phyloP scores from a whole-genome alignment of 2,888 invertebrate genomes.

The Hypena proboscidalis region DNA sequence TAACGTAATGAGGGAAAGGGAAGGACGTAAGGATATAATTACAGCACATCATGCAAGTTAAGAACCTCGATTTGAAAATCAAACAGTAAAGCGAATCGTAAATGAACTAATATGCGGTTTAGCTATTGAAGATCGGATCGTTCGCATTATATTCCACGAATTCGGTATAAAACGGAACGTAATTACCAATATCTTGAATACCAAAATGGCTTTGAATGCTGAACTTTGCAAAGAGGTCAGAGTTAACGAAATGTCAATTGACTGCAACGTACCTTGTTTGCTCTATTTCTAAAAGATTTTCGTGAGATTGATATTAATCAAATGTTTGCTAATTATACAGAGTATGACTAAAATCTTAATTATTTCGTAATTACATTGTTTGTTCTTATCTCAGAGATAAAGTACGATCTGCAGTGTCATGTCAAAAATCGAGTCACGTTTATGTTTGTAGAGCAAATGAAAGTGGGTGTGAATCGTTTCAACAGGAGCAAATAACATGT shows the following conservation, averaged over 20 bases:
- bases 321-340: constrained; percentile 30
- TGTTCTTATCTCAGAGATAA: constrained; percentile 30
- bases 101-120: constrained; percentile 25
- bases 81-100: constrained; percentile 22
- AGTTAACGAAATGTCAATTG: constrained; percentile 46
- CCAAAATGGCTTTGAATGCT: constrained; percentile 43
- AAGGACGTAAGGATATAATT: constrained; percentile 52
- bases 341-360: constrained; percentile 22
- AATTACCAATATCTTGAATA: constrained; percentile 53
- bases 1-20: constrained; percentile 51
- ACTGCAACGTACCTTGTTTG: constrained; percentile 41
- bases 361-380: constrained; percentile 32
- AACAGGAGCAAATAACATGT: constrained; percentile 10
- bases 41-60: constrained; percentile 41
- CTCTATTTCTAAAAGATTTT: constrained; percentile 38
- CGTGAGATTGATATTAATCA: constrained; percentile 43
- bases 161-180: constrained; percentile 50
- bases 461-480: constrained; percentile 23
- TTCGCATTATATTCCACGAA: constrained; percentile 50
- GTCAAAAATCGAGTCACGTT: constrained; percentile 36
- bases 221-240: constrained; percentile 58
- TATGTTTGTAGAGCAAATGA: constrained; percentile 33
- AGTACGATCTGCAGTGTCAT: constrained; percentile 23
- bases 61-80: constrained; percentile 39
- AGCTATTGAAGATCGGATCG: constrained; percentile 23